Percentiles rank a stretch among this genome's conserved stretches.
Conservation (phyloP, 53 echinoderm and acorn worm genomes). For the Echinometra lucunter region DNA sequence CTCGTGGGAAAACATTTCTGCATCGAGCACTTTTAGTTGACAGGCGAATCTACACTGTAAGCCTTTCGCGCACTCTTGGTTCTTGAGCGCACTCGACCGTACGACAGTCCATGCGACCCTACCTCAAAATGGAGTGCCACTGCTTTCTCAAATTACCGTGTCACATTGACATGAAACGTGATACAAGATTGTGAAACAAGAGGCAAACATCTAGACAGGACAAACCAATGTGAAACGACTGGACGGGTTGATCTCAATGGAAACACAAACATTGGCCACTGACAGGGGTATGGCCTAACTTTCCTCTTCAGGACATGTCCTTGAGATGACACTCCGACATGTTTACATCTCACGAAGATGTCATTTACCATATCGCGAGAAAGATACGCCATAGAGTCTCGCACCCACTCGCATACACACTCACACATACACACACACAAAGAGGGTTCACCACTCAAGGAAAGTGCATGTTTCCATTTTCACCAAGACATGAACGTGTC, state of each 20-base stretch:
- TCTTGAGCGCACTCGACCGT: background rate
- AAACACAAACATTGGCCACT: background rate
- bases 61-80: background rate
- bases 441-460: background rate
- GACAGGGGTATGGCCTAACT: background rate
- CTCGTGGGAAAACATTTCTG: too few species aligned
- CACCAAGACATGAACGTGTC: background rate
- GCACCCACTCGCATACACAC: background rate
- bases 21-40: too few species aligned
- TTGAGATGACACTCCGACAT: background rate
- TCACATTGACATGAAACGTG: background rate
- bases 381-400: background rate
- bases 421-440: background rate
- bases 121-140: background rate
- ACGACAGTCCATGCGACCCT: background rate
- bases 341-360: constrained; percentile 24
- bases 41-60: too few species aligned
- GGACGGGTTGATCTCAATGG: background rate
- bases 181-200: background rate
- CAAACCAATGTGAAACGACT: background rate
- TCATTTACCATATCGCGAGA: constrained; percentile 1
- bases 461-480: constrained; percentile 3
- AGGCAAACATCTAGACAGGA: background rate
- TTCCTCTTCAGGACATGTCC: background rate
- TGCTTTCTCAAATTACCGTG: background rate